Evolutionary conservation across 2,888 invertebrate genomes (phyloP), one percentile per base, ranked within the genome.

Genomic region (Aleiodes testaceus): DNA sequence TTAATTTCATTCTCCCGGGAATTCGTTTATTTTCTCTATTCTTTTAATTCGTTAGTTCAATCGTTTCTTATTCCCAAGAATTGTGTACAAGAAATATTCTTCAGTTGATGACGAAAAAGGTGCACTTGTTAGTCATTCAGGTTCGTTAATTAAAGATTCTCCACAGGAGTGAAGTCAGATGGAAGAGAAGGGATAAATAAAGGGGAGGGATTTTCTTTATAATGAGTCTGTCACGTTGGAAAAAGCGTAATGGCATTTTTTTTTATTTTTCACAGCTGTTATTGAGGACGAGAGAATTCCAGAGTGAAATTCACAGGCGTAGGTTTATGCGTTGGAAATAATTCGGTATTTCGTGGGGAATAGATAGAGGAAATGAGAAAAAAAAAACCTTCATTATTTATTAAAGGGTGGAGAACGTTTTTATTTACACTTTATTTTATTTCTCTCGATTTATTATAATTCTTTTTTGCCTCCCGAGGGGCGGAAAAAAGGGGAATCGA

Each of bases 261-360:
- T 66, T n/a, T 53, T 53, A 44, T 55, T 53, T 49, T 44, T 22
- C 49, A 12, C 55, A 45, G 22, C 55, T 67, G 44, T 55, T 42
- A 47, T 9, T 68, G 49, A 16, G 49, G 22, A n/a, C n/a, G 49
- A 47, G 26, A 47, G 59, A 36, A 44, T 64, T 53, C 22, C 22
- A 44, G 63, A 30, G 45, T 53, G 61, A 67, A 71, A 71, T 67
- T 50, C 47, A 20, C 50, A 20, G 16, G 30, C 52, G 47, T 20
- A 22, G 53, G 11, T 55, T 61, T 67, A 47, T 53, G 64, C 66
- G 52, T 30, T 45, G 64, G 53, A 47, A 72, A 71, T 45, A 68
- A 67, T 72, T 68, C 36, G 59, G 44, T 45, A 45, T n/a, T 44
- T 22, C 11, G 36, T 47, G 42, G 9, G 16, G 16, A 36, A 26